Evolutionary conservation across 1,140 invertebrate genomes (phyloP), one percentile per base, ranked within the genome.

Genomic region (Anagrus nilaparvatae): DNA sequence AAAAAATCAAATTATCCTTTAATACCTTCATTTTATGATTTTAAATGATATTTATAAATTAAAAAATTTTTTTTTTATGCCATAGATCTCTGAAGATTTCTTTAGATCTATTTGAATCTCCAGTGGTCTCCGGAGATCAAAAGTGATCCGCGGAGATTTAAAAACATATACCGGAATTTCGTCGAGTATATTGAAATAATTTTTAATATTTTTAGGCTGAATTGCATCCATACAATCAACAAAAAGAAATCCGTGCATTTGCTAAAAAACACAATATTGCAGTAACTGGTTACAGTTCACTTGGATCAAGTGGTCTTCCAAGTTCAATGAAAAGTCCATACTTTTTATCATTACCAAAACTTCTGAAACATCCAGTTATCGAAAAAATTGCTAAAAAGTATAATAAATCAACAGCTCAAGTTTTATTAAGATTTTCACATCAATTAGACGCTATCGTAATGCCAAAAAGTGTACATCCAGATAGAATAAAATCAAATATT

Each of bases 181-280:
- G n/a, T n/a, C n/a, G n/a, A n/a, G n/a, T n/a, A n/a, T n/a, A n/a
- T 33, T 32, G 23, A 25, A 35, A 23, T 38, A 18, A 19, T 40
- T 24, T 27, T 27, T 3, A 14, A 25, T 25, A 36, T 23, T 21
- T 12, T 60, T 69, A 88, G 70, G 70, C 90, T 19, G 88, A 92
- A 55, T 65, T 85, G 19, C 86, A 93, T 58, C 77, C 80, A 0
- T 88, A 87, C 53, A 73, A 84, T 47, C 87, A 90, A 56, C 88
- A 93, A 61, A 73, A 74, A 14, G 68, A 77, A 18, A 58, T 95
- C 19, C 68, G 81, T 3, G 70, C 82, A 46, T 87, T 79, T 46
- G 92, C 87, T 55, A 69, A 75, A 37, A 56, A 71, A 5, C 69
- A 82, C 46, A 72, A 78, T 18, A 87, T 94, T 17, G 63, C 74